Evolutionary conservation across 1,140 invertebrate genomes (phyloP).

Genomic region (Trichogramma pretiosum): DNA sequence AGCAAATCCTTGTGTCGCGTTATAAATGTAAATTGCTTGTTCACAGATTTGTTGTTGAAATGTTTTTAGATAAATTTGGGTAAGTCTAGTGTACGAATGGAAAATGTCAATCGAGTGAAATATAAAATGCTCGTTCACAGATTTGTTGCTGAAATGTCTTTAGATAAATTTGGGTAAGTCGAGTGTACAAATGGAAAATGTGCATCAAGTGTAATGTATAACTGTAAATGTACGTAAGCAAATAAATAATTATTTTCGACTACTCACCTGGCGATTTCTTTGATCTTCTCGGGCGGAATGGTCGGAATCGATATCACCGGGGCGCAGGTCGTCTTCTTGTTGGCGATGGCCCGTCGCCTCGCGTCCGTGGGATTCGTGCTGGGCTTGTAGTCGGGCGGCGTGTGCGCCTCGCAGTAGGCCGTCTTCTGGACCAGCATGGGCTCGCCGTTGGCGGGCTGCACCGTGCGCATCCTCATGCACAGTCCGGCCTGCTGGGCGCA

Average conservation of each 20-base stretch:
- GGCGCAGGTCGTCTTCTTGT: slow-evolving; percentile 77
- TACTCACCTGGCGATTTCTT: slow-evolving; percentile 70
- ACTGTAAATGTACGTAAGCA: too few relatives aligned
- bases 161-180: too few relatives aligned
- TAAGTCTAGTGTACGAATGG: too few relatives aligned
- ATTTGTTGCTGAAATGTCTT: too few relatives aligned
- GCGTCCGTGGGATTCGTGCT: slow-evolving; percentile 42
- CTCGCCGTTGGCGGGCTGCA: slow-evolving; percentile 61
- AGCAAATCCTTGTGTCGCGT: too few relatives aligned
- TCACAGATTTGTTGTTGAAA: too few relatives aligned
- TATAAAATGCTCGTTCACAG: too few relatives aligned
- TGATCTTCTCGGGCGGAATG: slow-evolving; percentile 79
- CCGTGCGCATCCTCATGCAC: slow-evolving; percentile 93
- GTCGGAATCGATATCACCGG: slow-evolving; percentile 91
- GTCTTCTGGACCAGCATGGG: slow-evolving; percentile 85
- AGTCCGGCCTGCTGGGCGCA: slow-evolving; percentile 95
- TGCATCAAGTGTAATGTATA: too few relatives aligned
- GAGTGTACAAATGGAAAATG: too few relatives aligned
- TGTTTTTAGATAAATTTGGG: too few relatives aligned
- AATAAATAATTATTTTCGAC: not conserved
- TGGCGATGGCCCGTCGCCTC: slow-evolving; percentile 57
- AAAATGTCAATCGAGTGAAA: too few relatives aligned
- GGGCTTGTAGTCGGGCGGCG: slow-evolving; percentile 64
- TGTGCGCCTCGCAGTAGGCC: slow-evolving; percentile 91
- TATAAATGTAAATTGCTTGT: too few relatives aligned